Conservation (phyloP, 2,888 invertebrate species). For the Carpatolechia fugitivella region DNA sequence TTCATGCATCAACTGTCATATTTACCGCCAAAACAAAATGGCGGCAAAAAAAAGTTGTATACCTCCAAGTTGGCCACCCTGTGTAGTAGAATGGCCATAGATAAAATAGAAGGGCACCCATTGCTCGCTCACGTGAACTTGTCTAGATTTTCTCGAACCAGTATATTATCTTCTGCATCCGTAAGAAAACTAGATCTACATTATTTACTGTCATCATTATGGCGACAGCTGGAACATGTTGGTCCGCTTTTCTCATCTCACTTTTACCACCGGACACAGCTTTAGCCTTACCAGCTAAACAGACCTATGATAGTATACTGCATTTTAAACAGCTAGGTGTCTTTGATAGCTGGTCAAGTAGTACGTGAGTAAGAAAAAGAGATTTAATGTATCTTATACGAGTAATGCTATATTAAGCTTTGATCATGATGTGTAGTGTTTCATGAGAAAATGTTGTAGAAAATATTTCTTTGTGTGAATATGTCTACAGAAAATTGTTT, state of each 20-base stretch:
- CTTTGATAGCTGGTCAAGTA: neutral
- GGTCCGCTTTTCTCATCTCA: constrained; percentile 28
- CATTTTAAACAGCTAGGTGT: neutral
- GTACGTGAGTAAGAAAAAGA: constrained; percentile 11
- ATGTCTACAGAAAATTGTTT: neutral
- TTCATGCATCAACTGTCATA: too few species aligned
- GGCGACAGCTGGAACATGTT: constrained; percentile 15
- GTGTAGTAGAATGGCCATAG: neutral
- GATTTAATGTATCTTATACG: constrained; percentile 10
- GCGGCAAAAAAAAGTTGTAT: too few species aligned
- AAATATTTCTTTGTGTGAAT: neutral
- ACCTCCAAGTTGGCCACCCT: too few species aligned
- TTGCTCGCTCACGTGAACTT: neutral
- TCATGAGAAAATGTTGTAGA: constrained; percentile 8
- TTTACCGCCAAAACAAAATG: too few species aligned
- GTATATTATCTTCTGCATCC: neutral
- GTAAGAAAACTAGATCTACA: neutral
- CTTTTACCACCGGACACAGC: constrained; percentile 22
- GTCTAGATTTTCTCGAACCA: neutral
- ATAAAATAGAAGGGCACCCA: too few species aligned
- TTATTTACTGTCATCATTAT: constrained; percentile 10
- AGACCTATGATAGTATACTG: neutral
- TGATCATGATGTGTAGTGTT: neutral
- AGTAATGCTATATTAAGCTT: constrained; percentile 1
- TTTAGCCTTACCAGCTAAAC: neutral